Evolutionary conservation across 2,888 invertebrate genomes (phyloP).

Genomic region (Nomada flava): DNA sequence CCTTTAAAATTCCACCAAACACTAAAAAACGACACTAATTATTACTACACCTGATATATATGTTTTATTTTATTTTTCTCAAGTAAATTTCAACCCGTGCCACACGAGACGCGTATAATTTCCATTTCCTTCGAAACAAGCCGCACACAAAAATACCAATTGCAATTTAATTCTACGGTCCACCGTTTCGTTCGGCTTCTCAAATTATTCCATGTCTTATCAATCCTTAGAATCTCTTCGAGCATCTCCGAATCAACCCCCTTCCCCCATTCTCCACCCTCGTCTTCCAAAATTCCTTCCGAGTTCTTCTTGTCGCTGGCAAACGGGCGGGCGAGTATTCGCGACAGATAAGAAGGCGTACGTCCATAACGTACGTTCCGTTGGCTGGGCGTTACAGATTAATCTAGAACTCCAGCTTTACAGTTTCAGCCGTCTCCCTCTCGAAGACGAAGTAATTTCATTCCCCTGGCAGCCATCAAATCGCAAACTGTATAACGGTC

Average conservation of each 20-base stretch:
- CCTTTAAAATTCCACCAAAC: too few species aligned
- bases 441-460: conserved; percentile 47
- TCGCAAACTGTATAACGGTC: conserved; percentile 49
- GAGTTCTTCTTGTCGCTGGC: conserved; percentile 22
- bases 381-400: conserved; percentile 30
- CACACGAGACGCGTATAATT: too few species aligned
- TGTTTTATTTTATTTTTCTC: too few species aligned
- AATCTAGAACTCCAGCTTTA: conserved; percentile 24
- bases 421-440: conserved; percentile 6
- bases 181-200: not conserved
- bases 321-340: conserved; percentile 38
- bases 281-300: not conserved
- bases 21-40: too few species aligned
- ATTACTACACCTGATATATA: too few species aligned
- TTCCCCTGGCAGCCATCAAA: conserved; percentile 55
- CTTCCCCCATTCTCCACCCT: not conserved
- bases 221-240: conserved; percentile 8
- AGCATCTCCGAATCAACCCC: conserved; percentile 14
- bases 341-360: conserved; percentile 34
- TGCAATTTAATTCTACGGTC: too few species aligned
- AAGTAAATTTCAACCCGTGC: too few species aligned
- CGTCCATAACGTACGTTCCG: conserved; percentile 30
- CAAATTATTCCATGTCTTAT: conserved; percentile 6
- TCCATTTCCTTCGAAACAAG: too few species aligned
- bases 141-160: too few species aligned